phyloP scores from a whole-genome alignment of 1,140 invertebrate genomes.

The Polyergus mexicanus region DNA sequence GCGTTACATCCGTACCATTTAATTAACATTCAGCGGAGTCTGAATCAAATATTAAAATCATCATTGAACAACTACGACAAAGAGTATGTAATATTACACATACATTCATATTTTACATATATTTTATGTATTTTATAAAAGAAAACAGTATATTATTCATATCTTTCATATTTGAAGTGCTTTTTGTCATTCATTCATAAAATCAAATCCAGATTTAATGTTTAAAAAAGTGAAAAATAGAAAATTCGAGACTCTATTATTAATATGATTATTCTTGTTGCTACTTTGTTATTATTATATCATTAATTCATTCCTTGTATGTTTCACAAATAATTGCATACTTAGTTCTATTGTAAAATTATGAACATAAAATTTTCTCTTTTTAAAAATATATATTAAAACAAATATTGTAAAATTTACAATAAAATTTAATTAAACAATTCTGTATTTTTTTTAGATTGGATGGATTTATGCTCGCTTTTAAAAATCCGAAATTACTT shows the following conservation, averaged over 20 bases:
- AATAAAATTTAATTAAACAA: constrained; percentile 14
- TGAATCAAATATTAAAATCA: constrained; percentile 78
- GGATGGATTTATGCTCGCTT: constrained; percentile 89
- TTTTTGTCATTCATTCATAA: not conserved
- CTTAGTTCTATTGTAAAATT: not conserved
- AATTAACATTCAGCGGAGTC: constrained; percentile 84
- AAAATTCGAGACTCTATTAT: not conserved
- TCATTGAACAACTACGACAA: constrained; percentile 79
- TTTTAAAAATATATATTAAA: not conserved
- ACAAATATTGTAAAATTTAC: not conserved
- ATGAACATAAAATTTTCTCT: not conserved
- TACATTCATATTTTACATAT: not conserved
- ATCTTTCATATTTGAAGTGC: too few species aligned
- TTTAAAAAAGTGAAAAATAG: not conserved
- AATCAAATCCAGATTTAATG: not conserved
- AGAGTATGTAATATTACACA: constrained; percentile 74
- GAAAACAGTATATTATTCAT: too few species aligned
- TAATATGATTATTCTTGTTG: too few species aligned
- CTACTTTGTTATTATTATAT: not conserved
- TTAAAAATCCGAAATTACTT: constrained; percentile 88
- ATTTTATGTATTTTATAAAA: too few species aligned
- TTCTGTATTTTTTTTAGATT: constrained; percentile 82
- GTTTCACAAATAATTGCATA: not conserved
- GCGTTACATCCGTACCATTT: constrained; percentile 88
- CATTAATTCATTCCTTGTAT: not conserved